Percentiles rank a stretch among this genome's conserved stretches.
Conservation (phyloP, 2,888 invertebrate species). For the Rugalucina vietnamica region DNA sequence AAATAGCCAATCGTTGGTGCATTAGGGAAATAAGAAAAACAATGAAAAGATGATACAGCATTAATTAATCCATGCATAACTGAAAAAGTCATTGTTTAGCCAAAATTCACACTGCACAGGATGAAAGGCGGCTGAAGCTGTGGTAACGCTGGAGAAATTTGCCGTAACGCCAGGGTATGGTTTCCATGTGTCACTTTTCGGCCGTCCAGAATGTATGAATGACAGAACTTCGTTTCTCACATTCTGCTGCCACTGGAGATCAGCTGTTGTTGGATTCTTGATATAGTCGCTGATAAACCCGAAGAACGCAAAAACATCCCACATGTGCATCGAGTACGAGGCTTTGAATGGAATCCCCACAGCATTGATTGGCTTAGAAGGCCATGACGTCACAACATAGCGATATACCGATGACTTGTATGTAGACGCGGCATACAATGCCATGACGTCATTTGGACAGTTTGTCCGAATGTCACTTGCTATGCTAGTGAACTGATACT, state of each 20-base stretch:
- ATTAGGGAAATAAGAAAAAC: too few relatives aligned
- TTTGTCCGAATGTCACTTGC: constrained; percentile 76
- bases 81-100: constrained; percentile 70
- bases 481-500: constrained; percentile 76
- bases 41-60: too few relatives aligned
- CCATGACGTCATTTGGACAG: constrained; percentile 74
- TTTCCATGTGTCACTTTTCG: constrained; percentile 60
- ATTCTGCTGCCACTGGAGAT: constrained; percentile 66
- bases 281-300: constrained; percentile 65
- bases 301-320: constrained; percentile 76
- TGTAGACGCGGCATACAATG: constrained; percentile 54
- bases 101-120: constrained; percentile 74
- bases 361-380: constrained; percentile 68
- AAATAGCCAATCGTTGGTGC: too few relatives aligned
- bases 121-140: constrained; percentile 57
- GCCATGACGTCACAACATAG: constrained; percentile 72
- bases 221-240: constrained; percentile 69
- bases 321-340: constrained; percentile 72
- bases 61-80: constrained; percentile 76
- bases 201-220: constrained; percentile 70
- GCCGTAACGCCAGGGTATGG: constrained; percentile 67
- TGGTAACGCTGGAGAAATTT: constrained; percentile 60
- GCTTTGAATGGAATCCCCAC: constrained; percentile 55
- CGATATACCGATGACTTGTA: constrained; percentile 71
- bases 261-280: constrained; percentile 59